Percentiles rank a stretch among this genome's conserved stretches.
These are phyloP conservation scores for Ceratosolen solmsi DNA, from an alignment of 1,140 invertebrate genomes.

Conservation along the genomic window DNA sequence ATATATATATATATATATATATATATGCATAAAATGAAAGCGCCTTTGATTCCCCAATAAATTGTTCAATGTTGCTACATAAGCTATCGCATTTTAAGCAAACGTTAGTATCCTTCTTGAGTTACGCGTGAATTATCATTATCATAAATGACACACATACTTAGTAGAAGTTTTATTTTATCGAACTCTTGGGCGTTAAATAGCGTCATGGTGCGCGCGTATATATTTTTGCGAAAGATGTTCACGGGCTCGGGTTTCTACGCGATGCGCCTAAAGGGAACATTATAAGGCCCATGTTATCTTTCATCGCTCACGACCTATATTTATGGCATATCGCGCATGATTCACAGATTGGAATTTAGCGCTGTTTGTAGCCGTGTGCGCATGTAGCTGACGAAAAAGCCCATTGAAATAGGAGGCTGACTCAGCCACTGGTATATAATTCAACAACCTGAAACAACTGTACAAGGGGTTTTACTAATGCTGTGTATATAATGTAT, in stretches of 20 bases:
- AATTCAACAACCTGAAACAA: slow-evolving; percentile 41
- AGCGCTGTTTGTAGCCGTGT: slow-evolving; percentile 14
- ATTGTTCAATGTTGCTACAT: background rate
- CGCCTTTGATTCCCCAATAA: too few species aligned
- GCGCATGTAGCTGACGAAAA: slow-evolving; percentile 41
- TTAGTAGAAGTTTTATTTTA: slow-evolving; percentile 6
- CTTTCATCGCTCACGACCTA: slow-evolving; percentile 42
- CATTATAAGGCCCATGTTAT: slow-evolving; percentile 23
- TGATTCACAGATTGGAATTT: slow-evolving; percentile 58
- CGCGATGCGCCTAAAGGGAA: background rate
- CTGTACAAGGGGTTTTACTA: slow-evolving; percentile 12
- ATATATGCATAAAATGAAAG: too few species aligned
- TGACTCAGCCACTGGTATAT: slow-evolving; percentile 45
- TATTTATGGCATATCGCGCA: slow-evolving; percentile 42
- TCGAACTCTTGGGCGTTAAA: slow-evolving; percentile 19
- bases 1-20: too few species aligned
- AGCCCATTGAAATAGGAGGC: slow-evolving; percentile 47
- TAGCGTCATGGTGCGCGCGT: background rate
- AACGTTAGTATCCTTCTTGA: background rate
- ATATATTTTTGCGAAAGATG: slow-evolving; percentile 7
- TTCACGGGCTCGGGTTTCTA: background rate
- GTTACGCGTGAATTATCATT: background rate
- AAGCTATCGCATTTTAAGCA: background rate
- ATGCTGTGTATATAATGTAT: slow-evolving; percentile 35
- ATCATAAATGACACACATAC: slow-evolving; percentile 21